Conservation (phyloP, 2,888 invertebrate species). For the Ctenicera cuprea region DNA sequence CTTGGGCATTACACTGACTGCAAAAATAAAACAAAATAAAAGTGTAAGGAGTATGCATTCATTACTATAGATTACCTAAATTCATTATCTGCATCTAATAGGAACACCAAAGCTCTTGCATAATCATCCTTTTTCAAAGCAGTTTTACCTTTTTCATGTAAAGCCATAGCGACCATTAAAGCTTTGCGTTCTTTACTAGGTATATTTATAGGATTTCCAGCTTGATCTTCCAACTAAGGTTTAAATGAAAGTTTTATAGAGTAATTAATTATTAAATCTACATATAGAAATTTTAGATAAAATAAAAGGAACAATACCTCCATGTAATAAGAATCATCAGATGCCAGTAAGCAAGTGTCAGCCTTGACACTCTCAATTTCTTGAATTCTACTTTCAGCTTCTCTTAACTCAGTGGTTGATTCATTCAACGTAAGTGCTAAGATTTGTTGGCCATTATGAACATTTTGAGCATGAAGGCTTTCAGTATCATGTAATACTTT, state of each 20-base stretch:
- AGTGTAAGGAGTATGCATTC: conserved; percentile 39
- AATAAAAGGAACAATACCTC: conserved; percentile 71
- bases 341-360: conserved; percentile 70
- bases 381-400: conserved; percentile 66
- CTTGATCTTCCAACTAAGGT: conserved; percentile 86
- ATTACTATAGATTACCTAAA: conserved; percentile 73
- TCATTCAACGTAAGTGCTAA: conserved; percentile 77
- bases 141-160: conserved; percentile 86
- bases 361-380: conserved; percentile 69
- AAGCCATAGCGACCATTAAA: conserved; percentile 84
- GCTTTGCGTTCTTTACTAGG: conserved; percentile 82
- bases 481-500: conserved; percentile 76
- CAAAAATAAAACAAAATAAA: conserved; percentile 53
- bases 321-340: conserved; percentile 76
- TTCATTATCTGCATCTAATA: conserved; percentile 86
- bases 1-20: conserved; percentile 80
- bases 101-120: conserved; percentile 81
- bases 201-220: conserved; percentile 82
- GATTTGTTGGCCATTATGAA: conserved; percentile 82
- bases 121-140: conserved; percentile 81
- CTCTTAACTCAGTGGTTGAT: conserved; percentile 66
- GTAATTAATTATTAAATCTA: too few species aligned
- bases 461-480: conserved; percentile 76
- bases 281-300: too few species aligned
- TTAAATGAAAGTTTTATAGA: too few species aligned